These are phyloP conservation scores for Adoxophyes honmai DNA, from an alignment of 1,140 invertebrate species.

Conservation along the genomic window DNA sequence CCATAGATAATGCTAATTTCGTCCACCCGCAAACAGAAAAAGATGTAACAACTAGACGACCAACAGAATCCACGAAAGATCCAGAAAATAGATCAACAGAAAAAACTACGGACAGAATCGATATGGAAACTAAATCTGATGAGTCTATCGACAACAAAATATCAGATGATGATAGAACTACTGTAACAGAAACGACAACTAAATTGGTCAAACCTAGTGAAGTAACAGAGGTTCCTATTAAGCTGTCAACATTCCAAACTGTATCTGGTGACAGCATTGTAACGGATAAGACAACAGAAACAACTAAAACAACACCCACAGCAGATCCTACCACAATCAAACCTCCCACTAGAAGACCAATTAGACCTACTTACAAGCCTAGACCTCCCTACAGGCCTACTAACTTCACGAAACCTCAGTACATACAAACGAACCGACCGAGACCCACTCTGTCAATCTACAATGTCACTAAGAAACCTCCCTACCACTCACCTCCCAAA, in stretches of 20 bases:
- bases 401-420: constrained; percentile 50
- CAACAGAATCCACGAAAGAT: constrained; percentile 30
- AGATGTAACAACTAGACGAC: constrained; percentile 31
- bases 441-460: constrained; percentile 46
- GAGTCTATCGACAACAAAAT: constrained; percentile 46
- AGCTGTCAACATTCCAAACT: constrained; percentile 76
- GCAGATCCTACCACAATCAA: constrained; percentile 40
- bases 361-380: constrained; percentile 52
- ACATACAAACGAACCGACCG: constrained; percentile 40
- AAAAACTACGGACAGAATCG: constrained; percentile 36
- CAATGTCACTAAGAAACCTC: constrained; percentile 54
- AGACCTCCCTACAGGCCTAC: constrained; percentile 54
- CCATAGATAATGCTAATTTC: constrained; percentile 64
- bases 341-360: constrained; percentile 41
- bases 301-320: constrained; percentile 21
- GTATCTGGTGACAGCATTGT: constrained; percentile 54
- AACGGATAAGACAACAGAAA: constrained; percentile 38
- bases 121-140: constrained; percentile 49
- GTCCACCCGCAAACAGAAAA: constrained; percentile 68
- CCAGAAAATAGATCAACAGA: constrained; percentile 28
- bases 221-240: constrained; percentile 60
- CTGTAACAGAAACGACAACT: constrained; percentile 21
- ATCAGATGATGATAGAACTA: constrained; percentile 37
- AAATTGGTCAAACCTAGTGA: constrained; percentile 18
- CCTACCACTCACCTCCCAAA: constrained; percentile 53